Evolutionary conservation across 2,797 vertebrate species (phyloP).

Genomic region (Aplochiton taeniatus): DNA sequence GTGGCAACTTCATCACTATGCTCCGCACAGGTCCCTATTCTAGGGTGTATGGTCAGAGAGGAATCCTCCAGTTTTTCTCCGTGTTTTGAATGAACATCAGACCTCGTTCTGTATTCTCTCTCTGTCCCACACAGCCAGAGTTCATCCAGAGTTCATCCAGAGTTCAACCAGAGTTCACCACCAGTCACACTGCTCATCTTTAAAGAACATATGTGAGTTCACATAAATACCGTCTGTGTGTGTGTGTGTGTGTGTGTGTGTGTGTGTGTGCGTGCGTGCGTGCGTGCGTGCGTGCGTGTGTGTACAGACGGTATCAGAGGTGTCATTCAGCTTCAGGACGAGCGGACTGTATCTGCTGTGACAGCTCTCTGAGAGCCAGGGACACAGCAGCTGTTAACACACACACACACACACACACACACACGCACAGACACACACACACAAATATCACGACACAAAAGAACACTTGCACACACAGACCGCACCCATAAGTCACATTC

Average conservation of each 20-base stretch:
- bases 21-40: no score
- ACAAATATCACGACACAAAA: not conserved
- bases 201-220: no score
- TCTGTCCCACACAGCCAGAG: no score
- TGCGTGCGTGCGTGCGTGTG: slow-evolving; percentile 35
- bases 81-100: no score
- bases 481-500: no score
- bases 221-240: not conserved
- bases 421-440: not conserved
- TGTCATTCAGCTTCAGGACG: not conserved
- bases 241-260: slow-evolving; percentile 9
- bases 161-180: no score
- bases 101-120: no score
- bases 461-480: not conserved
- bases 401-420: slow-evolving; percentile 3
- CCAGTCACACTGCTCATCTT: no score
- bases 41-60: no score
- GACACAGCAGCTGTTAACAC: slow-evolving; percentile 17
- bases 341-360: slow-evolving; percentile 40
- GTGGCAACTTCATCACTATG: no score
- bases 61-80: no score
- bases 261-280: not conserved
- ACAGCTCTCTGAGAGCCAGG: slow-evolving; percentile 15
- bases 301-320: slow-evolving; percentile 29
- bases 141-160: no score